These are phyloP conservation scores for Rhagophthalmus giganteus DNA, from an alignment of 2,888 invertebrate genomes.

Conservation along the genomic window DNA sequence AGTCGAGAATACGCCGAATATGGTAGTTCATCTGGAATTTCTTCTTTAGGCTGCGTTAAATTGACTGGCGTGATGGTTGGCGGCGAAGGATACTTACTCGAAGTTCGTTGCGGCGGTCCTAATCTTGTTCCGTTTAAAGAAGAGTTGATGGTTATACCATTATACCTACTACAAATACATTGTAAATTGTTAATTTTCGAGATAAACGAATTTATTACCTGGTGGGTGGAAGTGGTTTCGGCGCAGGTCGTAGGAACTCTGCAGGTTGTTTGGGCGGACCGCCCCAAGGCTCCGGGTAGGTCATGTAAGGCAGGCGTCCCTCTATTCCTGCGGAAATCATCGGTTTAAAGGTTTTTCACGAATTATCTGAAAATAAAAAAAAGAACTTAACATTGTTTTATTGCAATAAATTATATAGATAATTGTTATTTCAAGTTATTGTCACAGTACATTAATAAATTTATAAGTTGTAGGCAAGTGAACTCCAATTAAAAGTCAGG, in stretches of 20 bases:
- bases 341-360: conserved; percentile 51
- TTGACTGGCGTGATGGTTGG: conserved; percentile 53
- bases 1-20: conserved; percentile 47
- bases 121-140: conserved; percentile 48
- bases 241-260: conserved; percentile 69
- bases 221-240: conserved; percentile 62
- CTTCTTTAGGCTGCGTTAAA: conserved; percentile 53
- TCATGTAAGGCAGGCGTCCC: conserved; percentile 60
- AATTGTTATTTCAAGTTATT: too few relatives aligned
- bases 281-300: conserved; percentile 63
- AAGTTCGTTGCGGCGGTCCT: conserved; percentile 44
- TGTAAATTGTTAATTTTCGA: not conserved
- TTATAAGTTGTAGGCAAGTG: too few relatives aligned
- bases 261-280: conserved; percentile 59
- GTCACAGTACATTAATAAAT: too few relatives aligned
- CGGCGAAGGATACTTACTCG: conserved; percentile 52
- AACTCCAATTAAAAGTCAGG: too few relatives aligned
- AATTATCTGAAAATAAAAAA: conserved; percentile 53
- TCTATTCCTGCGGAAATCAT: conserved; percentile 74
- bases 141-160: conserved; percentile 48
- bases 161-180: conserved; percentile 43
- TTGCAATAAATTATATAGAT: too few relatives aligned
- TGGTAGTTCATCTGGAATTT: conserved; percentile 42
- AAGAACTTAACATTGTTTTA: not conserved
- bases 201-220: conserved; percentile 51